Evolutionary conservation across 2,888 invertebrate species (phyloP), one percentile per base, ranked within the genome.

Genomic region (Laothoe populi): DNA sequence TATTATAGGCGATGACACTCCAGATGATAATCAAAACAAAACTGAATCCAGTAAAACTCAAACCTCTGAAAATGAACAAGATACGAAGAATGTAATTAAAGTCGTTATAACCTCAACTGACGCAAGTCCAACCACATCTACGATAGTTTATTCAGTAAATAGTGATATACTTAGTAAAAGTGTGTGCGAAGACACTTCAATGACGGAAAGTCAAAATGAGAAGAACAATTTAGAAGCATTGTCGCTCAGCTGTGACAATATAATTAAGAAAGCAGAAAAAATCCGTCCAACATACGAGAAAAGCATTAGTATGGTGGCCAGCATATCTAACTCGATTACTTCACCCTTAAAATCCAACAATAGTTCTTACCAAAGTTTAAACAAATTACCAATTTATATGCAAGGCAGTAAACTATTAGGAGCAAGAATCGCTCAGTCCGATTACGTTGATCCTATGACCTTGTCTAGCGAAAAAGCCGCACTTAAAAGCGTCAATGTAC

Each of bases 371-470:
- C 90, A 92, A 70, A 91, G 82, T 65, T 69, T 90, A 23, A 90
- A 92, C 62, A 93, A 93, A 77, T 75, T 94, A 24, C 94, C 94
- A 16, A 90, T 95, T 64, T 96, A 96, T 77, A 96, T 96, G 78
- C 96, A 96, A 84, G 96, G 97, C 11, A 97, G 97, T 70, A 96
- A 96, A 69, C 94, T 95, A 64, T 94, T 97, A 70, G 98, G 98
- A 0, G 98, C 97, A 45, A 95, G 98, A 68, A 97, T 98, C 80
- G 98, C 98, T 0, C 95, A 96, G 71, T 95, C 96, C 0, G 97
- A 98, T 79, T 98, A 98, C 74, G 96, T 96, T 0, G 97, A 97
- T 81, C 97, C 97, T 0, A 94, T 95, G 59, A 95, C 96, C 19
- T 88, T 97, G 21, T 94, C 94, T 46, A 83, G 69, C 45, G 90